These are phyloP conservation scores for Cephus sareptanus DNA, from an alignment of 2,888 invertebrate genomes.

Conservation along the genomic window DNA sequence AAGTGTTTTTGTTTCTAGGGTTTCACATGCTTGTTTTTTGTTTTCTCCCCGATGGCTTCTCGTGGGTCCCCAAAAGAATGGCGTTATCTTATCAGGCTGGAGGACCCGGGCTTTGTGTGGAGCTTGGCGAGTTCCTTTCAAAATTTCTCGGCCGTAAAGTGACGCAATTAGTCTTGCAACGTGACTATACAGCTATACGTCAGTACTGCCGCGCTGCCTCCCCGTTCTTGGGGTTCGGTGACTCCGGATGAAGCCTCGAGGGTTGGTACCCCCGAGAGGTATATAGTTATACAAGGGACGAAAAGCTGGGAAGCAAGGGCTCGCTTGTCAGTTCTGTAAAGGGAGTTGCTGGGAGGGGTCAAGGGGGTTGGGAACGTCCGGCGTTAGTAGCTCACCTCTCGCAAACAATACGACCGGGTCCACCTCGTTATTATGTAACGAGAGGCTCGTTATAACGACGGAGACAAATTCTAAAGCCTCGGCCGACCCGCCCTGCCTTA, in stretches of 20 bases:
- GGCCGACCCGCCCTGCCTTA: conserved; percentile 27
- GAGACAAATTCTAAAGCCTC: conserved; percentile 59
- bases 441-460: conserved; percentile 63
- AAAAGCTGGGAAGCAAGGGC: conserved; percentile 2
- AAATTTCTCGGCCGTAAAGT: conserved; percentile 26
- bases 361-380: conserved; percentile 36
- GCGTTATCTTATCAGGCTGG: too few species aligned
- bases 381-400: conserved; percentile 46
- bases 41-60: too few species aligned
- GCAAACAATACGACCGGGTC: conserved; percentile 53
- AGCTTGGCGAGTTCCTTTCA: too few species aligned
- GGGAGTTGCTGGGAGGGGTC: conserved; percentile 11
- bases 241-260: conserved; percentile 41
- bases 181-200: too few species aligned
- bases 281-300: conserved; percentile 20
- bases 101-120: too few species aligned
- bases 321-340: conserved; percentile 15
- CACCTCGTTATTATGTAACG: conserved; percentile 63
- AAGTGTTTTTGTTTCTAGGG: too few species aligned
- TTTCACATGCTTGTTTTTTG: too few species aligned
- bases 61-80: too few species aligned
- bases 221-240: conserved; percentile 49
- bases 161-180: conserved; percentile 43
- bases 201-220: too few species aligned
- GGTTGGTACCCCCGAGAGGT: conserved; percentile 23